Percentiles rank a stretch among this genome's conserved stretches.
Conservation (phyloP, 1,140 invertebrate species). For the Vollenhovia emeryi region DNA sequence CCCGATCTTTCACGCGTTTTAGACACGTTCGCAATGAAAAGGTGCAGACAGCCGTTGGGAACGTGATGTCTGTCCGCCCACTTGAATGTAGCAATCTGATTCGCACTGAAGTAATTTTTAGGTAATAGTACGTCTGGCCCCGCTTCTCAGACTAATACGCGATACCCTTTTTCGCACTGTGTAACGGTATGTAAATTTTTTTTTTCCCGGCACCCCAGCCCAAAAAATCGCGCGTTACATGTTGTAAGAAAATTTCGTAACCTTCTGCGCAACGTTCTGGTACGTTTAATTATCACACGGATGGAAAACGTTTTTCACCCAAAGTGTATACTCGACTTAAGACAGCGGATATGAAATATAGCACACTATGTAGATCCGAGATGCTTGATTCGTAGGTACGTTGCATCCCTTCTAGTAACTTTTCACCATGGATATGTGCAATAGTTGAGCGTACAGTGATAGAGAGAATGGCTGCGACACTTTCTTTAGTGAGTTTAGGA, state of each 20-base stretch:
- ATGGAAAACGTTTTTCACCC: neutral
- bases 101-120: conserved; percentile 58
- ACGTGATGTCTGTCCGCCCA: conserved; percentile 56
- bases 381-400: neutral
- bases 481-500: no score
- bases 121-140: conserved; percentile 51
- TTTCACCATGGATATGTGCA: neutral
- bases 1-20: conserved; percentile 59
- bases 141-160: conserved; percentile 3
- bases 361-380: neutral
- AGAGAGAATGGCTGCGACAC: no score
- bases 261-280: neutral
- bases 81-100: conserved; percentile 53
- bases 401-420: neutral
- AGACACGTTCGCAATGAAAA: conserved; percentile 58
- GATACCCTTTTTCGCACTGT: conserved; percentile 3
- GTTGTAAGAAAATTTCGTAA: neutral
- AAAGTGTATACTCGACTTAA: neutral
- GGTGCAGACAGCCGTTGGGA: conserved; percentile 56
- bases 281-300: neutral
- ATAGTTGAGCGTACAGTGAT: no score
- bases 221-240: neutral
- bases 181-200: conserved; percentile 2
- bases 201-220: neutral
- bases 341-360: neutral